Conservation (phyloP, 2,113 vertebrate species). For the Gallinago jamesoni region DNA sequence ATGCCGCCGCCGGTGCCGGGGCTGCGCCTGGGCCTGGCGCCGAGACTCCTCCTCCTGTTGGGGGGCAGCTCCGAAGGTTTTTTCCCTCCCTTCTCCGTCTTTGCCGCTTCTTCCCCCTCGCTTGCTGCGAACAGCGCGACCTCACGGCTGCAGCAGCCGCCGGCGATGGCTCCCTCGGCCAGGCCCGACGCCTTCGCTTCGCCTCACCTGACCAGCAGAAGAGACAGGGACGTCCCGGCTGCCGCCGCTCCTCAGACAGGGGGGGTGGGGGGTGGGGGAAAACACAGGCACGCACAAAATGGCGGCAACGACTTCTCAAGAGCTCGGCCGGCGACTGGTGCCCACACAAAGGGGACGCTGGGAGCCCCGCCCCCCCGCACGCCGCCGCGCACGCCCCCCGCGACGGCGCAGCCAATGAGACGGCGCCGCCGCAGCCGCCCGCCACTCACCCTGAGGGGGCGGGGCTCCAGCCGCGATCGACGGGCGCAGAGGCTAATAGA, state of each 20-base stretch:
- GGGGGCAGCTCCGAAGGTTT: slow-evolving; percentile 63
- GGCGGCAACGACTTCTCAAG: slow-evolving; percentile 27
- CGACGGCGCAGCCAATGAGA: background rate
- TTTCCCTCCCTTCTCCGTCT: slow-evolving; percentile 37
- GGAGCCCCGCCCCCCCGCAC: slow-evolving; percentile 23
- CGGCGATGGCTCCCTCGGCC: slow-evolving; percentile 36
- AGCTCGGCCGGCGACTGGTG: slow-evolving; percentile 63
- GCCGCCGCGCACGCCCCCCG: background rate
- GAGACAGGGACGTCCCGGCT: slow-evolving; percentile 5
- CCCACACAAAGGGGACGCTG: slow-evolving; percentile 81
- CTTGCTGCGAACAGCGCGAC: background rate
- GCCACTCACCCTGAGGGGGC: background rate
- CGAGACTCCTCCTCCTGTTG: slow-evolving; percentile 59
- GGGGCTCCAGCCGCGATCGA: background rate
- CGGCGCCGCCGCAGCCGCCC: rapidly evolving
- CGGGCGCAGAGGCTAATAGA: background rate
- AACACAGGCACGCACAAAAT: slow-evolving; percentile 63
- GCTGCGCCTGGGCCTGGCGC: slow-evolving; percentile 58
- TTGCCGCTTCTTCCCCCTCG: background rate
- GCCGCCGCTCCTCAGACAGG: slow-evolving; percentile 39
- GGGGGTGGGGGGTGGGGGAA: slow-evolving; percentile 42
- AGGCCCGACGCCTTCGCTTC: background rate
- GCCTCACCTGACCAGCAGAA: slow-evolving; percentile 46
- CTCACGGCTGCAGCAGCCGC: slow-evolving; percentile 65
- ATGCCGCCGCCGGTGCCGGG: slow-evolving; percentile 71